Evolutionary conservation across 2,113 vertebrate species (phyloP).

Genomic region (Charadrius vociferus): DNA sequence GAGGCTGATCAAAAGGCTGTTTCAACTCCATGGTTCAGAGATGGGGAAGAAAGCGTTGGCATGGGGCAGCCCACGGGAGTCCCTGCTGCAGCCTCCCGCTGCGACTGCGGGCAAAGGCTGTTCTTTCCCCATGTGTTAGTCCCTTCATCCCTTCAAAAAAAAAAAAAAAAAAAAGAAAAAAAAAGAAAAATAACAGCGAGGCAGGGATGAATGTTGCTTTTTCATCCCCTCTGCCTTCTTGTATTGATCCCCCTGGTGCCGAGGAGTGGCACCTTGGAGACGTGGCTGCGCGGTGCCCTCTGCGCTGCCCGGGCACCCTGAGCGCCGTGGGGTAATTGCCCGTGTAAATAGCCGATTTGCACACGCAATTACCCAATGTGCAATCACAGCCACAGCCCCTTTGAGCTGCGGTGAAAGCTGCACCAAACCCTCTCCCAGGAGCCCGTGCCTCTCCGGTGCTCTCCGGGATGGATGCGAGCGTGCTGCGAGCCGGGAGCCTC

Average conservation of each 20-base stretch:
- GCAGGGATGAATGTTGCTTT: neutral
- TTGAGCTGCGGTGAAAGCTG: neutral
- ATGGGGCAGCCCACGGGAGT: neutral
- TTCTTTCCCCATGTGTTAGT: neutral
- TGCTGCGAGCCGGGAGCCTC: neutral
- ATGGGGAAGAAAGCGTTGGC: neutral
- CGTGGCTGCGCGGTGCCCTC: neutral
- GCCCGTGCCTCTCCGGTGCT: neutral
- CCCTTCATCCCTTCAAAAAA: neutral
- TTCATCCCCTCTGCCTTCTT: neutral
- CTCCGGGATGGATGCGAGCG: neutral
- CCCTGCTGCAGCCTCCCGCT: neutral
- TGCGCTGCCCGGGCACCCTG: neutral
- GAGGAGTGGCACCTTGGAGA: neutral
- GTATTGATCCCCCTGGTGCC: accelerated
- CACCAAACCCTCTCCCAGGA: neutral
- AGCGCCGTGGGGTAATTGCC: neutral
- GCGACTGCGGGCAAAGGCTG: neutral
- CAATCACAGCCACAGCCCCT: neutral
- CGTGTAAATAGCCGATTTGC: neutral
- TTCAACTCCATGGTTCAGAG: neutral
- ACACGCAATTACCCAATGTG: slow-evolving; percentile 26
- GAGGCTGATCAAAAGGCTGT: neutral
- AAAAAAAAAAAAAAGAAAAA: neutral
- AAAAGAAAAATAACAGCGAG: neutral